Base-by-base conservation (phyloP, 92 coral and sea anemone species). In the Siderastrea radians region DNA sequence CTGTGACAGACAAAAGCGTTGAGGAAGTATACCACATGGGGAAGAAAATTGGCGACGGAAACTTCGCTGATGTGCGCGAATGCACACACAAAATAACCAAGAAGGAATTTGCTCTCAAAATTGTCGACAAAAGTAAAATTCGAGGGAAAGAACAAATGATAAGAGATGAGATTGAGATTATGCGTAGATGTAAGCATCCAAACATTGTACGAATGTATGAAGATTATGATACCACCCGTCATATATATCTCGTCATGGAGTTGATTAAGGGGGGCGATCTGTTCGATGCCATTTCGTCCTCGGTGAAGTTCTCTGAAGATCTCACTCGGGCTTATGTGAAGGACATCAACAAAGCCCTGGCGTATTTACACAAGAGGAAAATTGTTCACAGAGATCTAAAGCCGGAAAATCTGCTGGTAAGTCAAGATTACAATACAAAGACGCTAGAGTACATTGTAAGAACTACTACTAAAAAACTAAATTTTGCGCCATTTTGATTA, bases 361-460 rank as follows among this genome's bases (percentile, higher is more conserved):
- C 89, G 0, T 98, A 98, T 91, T 93, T 98, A 52, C 99, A 98
- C 90, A 90, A 84, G 89, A 96, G 92, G 83, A 93, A 91, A 55
- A 92, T 98, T 43, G 99, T 98, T 14, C 99, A 98, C 70, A 86
- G 99, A 75, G 99, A 98, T 51, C 74, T 98, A n/a, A 98, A 98
- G 87, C 99, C 99, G 8, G 99, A 98, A 86, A 98, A 98, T 75
- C 89, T 98, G 15, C 85, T 98, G 87, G 99, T 98, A 89, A 91
- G 99, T 84, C 12, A 0, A 52, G 16, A n/a, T 50, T 49, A 5
- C 4, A 1, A 4, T 7, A 14, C 54, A 17, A 16, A 17, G 62
- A 7, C 47, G 19, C 66, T 7, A 7, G 12, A 6, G 61, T 7
- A 26, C 38, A 26, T 26, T 26, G 38, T 26, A 26, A 26, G 0